A percentile compares a stretch with the other conserved stretches of the same genome.
These are phyloP conservation scores for Neostethus bicornis DNA, from an alignment of 2,797 vertebrate genomes.

Conservation along the genomic window DNA sequence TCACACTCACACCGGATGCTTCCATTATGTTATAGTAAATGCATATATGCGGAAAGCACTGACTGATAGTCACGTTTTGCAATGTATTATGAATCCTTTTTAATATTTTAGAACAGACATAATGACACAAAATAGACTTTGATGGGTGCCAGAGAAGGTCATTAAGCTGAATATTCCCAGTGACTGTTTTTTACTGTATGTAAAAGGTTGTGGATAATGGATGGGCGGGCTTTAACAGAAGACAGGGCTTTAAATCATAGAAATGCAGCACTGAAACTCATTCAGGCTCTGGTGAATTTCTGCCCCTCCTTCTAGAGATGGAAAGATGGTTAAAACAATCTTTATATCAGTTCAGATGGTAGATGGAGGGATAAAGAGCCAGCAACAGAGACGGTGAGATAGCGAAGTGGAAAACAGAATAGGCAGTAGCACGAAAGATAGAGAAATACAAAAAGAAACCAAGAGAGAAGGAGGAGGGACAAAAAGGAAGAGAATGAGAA, in stretches of 20 bases:
- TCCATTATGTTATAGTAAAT: slow-evolving; percentile 14
- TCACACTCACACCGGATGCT: slow-evolving; percentile 22
- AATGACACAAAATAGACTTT: slow-evolving; percentile 41
- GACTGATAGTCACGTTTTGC: slow-evolving; percentile 16
- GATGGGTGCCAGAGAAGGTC: slow-evolving; percentile 40
- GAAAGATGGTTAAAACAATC: slow-evolving; percentile 59
- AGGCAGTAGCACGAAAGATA: slow-evolving; percentile 49
- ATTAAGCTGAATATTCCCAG: slow-evolving; percentile 54
- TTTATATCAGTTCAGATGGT: slow-evolving; percentile 60
- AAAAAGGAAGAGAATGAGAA: slow-evolving; percentile 32
- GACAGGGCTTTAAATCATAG: slow-evolving; percentile 67
- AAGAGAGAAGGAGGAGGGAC: slow-evolving; percentile 12
- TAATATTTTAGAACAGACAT: slow-evolving; percentile 35
- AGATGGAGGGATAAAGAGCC: slow-evolving; percentile 63
- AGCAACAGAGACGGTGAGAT: slow-evolving; percentile 17
- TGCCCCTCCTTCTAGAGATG: slow-evolving; percentile 33
- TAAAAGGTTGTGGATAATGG: slow-evolving; percentile 56
- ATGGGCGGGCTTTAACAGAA: slow-evolving; percentile 65
- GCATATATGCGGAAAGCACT: not conserved
- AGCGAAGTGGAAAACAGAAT: slow-evolving; percentile 33
- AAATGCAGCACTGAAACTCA: slow-evolving; percentile 45
- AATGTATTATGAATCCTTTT: slow-evolving; percentile 19
- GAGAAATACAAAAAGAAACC: slow-evolving; percentile 23
- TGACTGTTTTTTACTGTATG: slow-evolving; percentile 50
- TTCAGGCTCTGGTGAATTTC: slow-evolving; percentile 53